Base-by-base conservation (phyloP, 2,888 invertebrate species). In the Bursaphelenchus okinawaensis region DNA sequence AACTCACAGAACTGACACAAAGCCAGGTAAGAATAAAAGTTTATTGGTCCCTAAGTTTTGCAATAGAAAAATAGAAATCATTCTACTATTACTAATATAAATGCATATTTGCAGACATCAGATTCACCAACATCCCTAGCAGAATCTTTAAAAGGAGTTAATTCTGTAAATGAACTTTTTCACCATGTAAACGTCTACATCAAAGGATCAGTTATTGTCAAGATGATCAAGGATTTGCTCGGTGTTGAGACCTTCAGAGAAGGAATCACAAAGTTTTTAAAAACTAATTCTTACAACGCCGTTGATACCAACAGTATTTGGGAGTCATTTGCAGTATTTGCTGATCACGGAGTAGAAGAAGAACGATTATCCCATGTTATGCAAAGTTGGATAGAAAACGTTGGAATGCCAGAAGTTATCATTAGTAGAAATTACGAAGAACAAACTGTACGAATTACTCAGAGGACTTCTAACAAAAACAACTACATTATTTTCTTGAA, bases 121-220 rank as follows among this genome's bases (percentile, higher is more conserved):
- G 72, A 52, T 9, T 66, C 57, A 26, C 55, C 61, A 7, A 56
- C 60, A 4, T 67, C 79, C 7, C 62, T 79, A 50, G 76, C 77
- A 1, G 29, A 51, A 19, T 40, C 56, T 9, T 55, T 72, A n/a
- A 27, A 65, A 26, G 55, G 31, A 31, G 55, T 61, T 27, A 55
- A 59, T 28, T 55, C 66, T 92, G 19, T 88, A 95, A 74, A 98
- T 85, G 88, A 90, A 69, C 89, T 92, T 83, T 81, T 81, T 62
- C 75, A 81, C 57, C 71, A 74, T 7, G 69, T 75, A 85, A 87
- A 84, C 40, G 67, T 75, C 52, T 82, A 80, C 63, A 75, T 77
- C 16, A 80, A 81, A 59, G 80, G 80, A 28, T 74, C 77, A 40
- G 80, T 80, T 7, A 60, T 81, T 12, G 78, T 80, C 9, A 67